Evolutionary conservation across 1,140 invertebrate genomes (phyloP).

Genomic region (Drosophila malerkotliana): DNA sequence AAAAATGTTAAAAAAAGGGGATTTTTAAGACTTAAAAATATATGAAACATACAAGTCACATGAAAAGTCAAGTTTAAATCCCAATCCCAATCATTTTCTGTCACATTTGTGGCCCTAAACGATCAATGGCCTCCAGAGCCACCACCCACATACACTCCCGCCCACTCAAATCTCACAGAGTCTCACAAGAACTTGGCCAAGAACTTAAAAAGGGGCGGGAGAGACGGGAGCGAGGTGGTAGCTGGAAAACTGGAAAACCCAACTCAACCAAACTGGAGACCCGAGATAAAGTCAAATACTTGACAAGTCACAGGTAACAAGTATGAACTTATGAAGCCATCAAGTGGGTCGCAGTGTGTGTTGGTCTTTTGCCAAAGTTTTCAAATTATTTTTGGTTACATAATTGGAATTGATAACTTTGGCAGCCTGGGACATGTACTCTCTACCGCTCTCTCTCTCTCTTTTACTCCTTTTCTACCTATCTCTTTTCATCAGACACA

Average conservation of each 20-base stretch:
- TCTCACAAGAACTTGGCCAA: slow-evolving; percentile 54
- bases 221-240: not conserved
- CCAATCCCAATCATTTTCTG: not conserved
- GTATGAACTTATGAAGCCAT: slow-evolving; percentile 76
- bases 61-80: not conserved
- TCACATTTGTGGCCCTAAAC: slow-evolving; percentile 2
- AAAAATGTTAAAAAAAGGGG: no score
- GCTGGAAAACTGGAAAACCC: slow-evolving; percentile 13
- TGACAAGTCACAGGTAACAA: slow-evolving; percentile 82
- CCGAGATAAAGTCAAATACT: slow-evolving; percentile 82
- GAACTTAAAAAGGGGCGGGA: slow-evolving; percentile 36
- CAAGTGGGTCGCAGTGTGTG: slow-evolving; percentile 50
- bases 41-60: no score
- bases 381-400: slow-evolving; percentile 82
- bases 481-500: not conserved
- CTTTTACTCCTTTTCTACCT: not conserved
- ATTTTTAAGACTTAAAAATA: no score
- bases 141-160: not conserved
- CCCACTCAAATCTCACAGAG: slow-evolving; percentile 27
- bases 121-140: not conserved
- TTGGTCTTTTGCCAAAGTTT: slow-evolving; percentile 75
- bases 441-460: slow-evolving; percentile 1
- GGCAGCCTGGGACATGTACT: slow-evolving; percentile 30
- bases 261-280: slow-evolving; percentile 30
- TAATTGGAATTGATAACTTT: slow-evolving; percentile 82